These are phyloP conservation scores for Pedionomus torquatus DNA, from an alignment of 2,113 vertebrate species.

Conservation along the genomic window DNA sequence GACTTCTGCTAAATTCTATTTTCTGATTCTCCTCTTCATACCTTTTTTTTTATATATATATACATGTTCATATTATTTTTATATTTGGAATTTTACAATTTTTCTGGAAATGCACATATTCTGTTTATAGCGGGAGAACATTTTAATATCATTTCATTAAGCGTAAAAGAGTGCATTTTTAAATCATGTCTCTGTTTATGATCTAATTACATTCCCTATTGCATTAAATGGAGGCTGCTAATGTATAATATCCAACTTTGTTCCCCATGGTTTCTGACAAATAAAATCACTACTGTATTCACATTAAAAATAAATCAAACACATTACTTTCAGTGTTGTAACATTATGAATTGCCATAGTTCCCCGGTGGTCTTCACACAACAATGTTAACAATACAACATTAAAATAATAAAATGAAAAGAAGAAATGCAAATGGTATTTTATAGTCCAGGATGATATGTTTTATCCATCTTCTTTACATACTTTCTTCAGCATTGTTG, in stretches of 20 bases:
- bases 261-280: conserved; percentile 15
- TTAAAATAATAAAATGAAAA: not conserved
- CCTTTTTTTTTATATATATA: not conserved
- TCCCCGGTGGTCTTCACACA: not conserved
- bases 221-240: conserved; percentile 5
- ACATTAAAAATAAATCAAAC: conserved; percentile 30
- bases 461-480: not conserved
- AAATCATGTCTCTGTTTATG: conserved; percentile 15
- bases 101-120: not conserved
- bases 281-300: not conserved
- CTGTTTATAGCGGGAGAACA: not conserved
- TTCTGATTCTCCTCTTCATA: not conserved
- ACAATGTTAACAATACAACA: not conserved
- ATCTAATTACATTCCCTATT: conserved; percentile 19
- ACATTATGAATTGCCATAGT: not conserved
- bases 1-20: not conserved
- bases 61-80: too few species aligned
- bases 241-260: conserved; percentile 17
- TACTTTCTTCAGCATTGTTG: not conserved
- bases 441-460: not conserved
- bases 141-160: not conserved
- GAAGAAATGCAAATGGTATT: not conserved
- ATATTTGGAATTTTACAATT: not conserved
- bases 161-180: not conserved
- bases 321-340: conserved; percentile 1